Evolutionary conservation across 1,140 invertebrate species (phyloP).

Genomic region (Euura lappo): DNA sequence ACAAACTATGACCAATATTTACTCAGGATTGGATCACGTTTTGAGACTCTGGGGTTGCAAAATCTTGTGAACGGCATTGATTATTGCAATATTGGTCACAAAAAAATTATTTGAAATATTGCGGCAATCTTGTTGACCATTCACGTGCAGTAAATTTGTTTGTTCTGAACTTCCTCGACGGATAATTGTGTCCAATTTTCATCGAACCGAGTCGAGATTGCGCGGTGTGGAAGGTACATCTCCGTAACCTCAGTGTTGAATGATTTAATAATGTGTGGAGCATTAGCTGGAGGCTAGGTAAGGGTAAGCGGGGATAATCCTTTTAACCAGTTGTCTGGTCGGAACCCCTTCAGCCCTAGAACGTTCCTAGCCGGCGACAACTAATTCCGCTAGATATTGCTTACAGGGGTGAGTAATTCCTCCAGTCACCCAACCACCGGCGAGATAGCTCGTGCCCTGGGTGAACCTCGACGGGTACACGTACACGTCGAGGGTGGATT

Average conservation of each 20-base stretch:
- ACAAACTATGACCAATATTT: no score
- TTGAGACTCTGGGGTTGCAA: no score
- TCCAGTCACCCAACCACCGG: conserved; percentile 10
- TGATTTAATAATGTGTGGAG: conserved; percentile 54
- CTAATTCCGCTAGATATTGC: conserved; percentile 52
- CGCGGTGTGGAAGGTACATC: no score
- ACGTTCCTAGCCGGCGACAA: conserved; percentile 39
- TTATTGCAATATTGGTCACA: no score
- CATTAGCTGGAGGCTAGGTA: conserved; percentile 41
- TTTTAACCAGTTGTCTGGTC: conserved; percentile 54
- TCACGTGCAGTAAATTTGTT: no score
- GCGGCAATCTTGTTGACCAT: no score
- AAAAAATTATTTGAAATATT: no score
- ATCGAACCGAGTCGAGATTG: no score
- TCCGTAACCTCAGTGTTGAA: conserved; percentile 24
- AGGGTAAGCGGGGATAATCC: conserved; percentile 52
- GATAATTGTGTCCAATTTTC: no score
- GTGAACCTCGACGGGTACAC: not conserved
- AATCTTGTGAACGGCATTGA: no score
- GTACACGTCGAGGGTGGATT: conserved; percentile 23
- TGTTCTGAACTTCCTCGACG: no score
- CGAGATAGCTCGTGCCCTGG: not conserved
- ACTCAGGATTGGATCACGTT: no score
- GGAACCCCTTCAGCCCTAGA: conserved; percentile 50
- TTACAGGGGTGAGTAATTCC: conserved; percentile 17